Conservation (phyloP, 2,797 vertebrate species). For the Pantherophis alleghaniensis region DNA sequence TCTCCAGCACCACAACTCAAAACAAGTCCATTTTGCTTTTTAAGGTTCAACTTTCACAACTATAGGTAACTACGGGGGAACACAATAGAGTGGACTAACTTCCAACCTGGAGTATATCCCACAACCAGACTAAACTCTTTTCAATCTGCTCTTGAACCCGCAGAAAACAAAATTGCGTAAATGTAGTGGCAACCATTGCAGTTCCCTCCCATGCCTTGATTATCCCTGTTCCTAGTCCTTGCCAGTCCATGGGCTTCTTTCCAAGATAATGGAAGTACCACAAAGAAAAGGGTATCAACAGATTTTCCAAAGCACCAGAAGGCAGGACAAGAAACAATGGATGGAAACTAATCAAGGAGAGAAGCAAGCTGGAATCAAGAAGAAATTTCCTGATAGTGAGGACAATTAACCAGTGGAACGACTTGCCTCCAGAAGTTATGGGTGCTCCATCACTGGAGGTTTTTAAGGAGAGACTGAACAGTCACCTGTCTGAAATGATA, state of each 20-base stretch:
- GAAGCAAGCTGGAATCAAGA: no score
- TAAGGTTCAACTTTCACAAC: not conserved
- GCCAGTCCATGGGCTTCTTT: not conserved
- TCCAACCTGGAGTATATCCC: not conserved
- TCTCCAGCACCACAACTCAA: not conserved
- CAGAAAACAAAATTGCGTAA: not conserved
- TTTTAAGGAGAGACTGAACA: no score
- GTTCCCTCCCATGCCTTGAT: not conserved
- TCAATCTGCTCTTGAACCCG: not conserved
- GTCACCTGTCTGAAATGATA: no score
- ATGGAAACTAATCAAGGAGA: no score
- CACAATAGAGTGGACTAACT: not conserved
- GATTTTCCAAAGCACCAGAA: no score
- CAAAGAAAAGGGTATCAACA: not conserved
- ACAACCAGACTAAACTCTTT: not conserved
- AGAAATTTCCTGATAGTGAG: no score
- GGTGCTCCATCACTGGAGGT: no score
- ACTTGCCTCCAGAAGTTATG: no score
- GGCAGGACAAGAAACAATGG: no score
- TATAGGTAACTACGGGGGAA: not conserved
- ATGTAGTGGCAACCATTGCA: not conserved
- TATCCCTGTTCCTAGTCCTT: not conserved
- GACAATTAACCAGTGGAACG: no score
- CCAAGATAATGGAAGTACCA: not conserved
- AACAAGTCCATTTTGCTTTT: not conserved